Evolutionary conservation across 1,140 invertebrate genomes (phyloP).

Genomic region (Orius insidiosus): DNA sequence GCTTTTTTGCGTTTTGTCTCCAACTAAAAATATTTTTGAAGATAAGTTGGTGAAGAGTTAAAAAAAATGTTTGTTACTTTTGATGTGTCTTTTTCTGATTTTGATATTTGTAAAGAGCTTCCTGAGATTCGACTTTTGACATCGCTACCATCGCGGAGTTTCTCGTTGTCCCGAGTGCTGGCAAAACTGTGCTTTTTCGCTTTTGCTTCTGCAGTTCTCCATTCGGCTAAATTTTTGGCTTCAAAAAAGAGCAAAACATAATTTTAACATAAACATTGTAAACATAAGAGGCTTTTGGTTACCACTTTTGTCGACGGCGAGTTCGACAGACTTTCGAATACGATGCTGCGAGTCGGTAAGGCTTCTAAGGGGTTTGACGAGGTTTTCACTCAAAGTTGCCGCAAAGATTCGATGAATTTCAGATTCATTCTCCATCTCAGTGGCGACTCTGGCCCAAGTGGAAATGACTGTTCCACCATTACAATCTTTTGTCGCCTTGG

Average conservation of each 20-base stretch:
- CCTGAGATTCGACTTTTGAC: conserved; percentile 15
- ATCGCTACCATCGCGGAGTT: conserved; percentile 51
- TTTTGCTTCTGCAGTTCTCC: conserved; percentile 67
- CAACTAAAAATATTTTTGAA: conserved; percentile 36
- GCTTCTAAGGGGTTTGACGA: conserved; percentile 70
- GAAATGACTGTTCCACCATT: conserved; percentile 62
- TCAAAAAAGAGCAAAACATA: conserved; percentile 24
- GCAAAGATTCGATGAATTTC: conserved; percentile 72
- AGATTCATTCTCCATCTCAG: conserved; percentile 78
- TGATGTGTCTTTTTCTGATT: conserved; percentile 48
- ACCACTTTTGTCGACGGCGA: conserved; percentile 46
- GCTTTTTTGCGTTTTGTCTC: conserved; percentile 76
- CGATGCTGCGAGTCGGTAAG: conserved; percentile 55
- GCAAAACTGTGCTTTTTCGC: conserved; percentile 70
- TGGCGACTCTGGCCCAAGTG: conserved; percentile 73
- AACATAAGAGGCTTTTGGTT: conserved; percentile 21
- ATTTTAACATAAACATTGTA: no score
- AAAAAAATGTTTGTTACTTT: conserved; percentile 27
- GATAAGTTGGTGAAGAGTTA: conserved; percentile 9
- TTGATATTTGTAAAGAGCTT: conserved; percentile 20
- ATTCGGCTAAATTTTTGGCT: conserved; percentile 61
- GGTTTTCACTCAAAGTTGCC: conserved; percentile 61
- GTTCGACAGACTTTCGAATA: conserved; percentile 41
- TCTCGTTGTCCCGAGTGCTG: conserved; percentile 71
- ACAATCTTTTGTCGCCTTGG: conserved; percentile 55